These are phyloP conservation scores for Mactra quadrangularis DNA, from an alignment of 1,140 invertebrate species.

Conservation along the genomic window DNA sequence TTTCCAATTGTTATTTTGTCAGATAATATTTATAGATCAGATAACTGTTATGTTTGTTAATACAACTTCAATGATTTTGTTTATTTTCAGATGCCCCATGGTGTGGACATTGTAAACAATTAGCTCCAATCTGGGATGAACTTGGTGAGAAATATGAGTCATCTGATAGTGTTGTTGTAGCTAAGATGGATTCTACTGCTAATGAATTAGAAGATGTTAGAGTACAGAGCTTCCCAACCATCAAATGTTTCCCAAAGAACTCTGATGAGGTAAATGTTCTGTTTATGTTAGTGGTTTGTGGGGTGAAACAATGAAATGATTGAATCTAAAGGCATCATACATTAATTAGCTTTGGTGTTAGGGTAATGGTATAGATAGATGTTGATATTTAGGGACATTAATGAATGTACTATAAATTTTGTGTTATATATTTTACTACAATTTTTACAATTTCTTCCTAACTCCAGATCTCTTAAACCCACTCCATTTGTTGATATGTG, in stretches of 20 bases:
- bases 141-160: slow-evolving; percentile 94
- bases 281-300: background rate
- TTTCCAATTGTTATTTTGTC: no score
- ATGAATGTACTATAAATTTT: no score
- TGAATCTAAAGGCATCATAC: background rate
- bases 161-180: slow-evolving; percentile 93
- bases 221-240: slow-evolving; percentile 97
- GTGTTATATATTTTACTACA: no score
- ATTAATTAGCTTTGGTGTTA: background rate
- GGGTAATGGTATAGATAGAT: no score
- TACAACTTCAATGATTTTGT: no score
- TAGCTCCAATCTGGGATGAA: slow-evolving; percentile 97
- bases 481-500: no score
- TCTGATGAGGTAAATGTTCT: slow-evolving; percentile 95
- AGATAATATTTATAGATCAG: no score
- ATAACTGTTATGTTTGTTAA: no score
- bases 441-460: no score
- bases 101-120: slow-evolving; percentile 97
- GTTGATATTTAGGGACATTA: no score
- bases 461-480: no score
- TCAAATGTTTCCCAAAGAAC: slow-evolving; percentile 97
- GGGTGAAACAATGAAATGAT: background rate
- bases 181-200: slow-evolving; percentile 99
- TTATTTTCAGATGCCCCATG: slow-evolving; percentile 91
- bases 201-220: slow-evolving; percentile 96